Conservation (phyloP, 2,888 invertebrate genomes). For the Plagiodera versicolora region DNA sequence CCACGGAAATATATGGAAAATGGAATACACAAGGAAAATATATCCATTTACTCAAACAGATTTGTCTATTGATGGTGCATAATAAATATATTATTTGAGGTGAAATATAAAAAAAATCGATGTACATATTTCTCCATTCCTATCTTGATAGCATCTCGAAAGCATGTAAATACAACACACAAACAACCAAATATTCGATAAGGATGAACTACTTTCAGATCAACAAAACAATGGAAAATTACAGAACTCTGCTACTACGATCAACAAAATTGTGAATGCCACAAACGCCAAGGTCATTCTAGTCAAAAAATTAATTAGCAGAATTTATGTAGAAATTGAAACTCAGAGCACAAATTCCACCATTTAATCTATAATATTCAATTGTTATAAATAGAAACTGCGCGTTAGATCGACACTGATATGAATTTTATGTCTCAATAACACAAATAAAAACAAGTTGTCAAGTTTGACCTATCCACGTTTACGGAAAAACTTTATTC, state of each 20-base stretch:
- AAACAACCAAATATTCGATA: neutral
- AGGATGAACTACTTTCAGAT: neutral
- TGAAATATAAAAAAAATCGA: no score
- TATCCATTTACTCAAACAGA: no score
- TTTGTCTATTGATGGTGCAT: no score
- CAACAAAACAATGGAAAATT: constrained; percentile 17
- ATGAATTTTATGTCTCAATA: neutral
- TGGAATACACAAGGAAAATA: no score
- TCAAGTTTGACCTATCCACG: constrained; percentile 9
- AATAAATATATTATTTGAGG: no score
- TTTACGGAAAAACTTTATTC: constrained; percentile 3
- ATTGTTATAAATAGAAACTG: neutral
- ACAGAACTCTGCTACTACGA: constrained; percentile 10
- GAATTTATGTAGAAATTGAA: neutral
- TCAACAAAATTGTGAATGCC: neutral
- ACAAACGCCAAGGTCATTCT: neutral
- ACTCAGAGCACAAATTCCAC: neutral
- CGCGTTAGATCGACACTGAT: neutral
- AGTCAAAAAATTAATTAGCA: constrained; percentile 9
- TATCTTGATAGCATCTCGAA: no score
- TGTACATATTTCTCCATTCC: no score
- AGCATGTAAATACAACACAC: no score
- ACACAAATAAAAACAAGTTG: neutral
- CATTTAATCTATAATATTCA: neutral
- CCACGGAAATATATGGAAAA: no score